A percentile compares a stretch with the other conserved stretches of the same genome.
Evolutionary conservation across 1,140 invertebrate species (phyloP).

Genomic region (Lethrus apterus): DNA sequence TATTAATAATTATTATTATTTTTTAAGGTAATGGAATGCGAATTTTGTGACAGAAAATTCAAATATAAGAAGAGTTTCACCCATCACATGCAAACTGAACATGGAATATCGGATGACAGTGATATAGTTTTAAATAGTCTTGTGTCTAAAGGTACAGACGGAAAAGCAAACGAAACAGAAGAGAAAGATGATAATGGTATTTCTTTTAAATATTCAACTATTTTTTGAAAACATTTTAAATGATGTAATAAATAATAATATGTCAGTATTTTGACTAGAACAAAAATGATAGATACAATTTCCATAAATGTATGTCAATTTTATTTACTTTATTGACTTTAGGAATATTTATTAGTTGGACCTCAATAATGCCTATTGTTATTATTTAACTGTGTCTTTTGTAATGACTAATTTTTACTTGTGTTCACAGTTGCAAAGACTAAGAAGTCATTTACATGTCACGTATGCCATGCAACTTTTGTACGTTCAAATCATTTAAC

Average conservation of each 20-base stretch:
- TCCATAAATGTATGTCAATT: no score
- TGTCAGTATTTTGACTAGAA: background rate
- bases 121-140: constrained; percentile 25
- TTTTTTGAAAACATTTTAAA: background rate
- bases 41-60: constrained; percentile 41
- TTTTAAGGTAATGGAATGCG: constrained; percentile 35
- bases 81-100: constrained; percentile 39
- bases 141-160: constrained; percentile 17
- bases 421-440: background rate
- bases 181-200: constrained; percentile 6
- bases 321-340: no score
- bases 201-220: background rate
- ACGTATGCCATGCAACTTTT: constrained; percentile 36
- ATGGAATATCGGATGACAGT: constrained; percentile 35
- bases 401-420: no score
- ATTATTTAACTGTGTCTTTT: background rate
- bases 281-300: no score
- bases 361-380: background rate
- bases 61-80: constrained; percentile 40
- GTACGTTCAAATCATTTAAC: constrained; percentile 35
- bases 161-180: constrained; percentile 15
- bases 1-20: background rate
- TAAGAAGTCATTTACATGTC: constrained; percentile 33
- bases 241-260: background rate
- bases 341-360: no score